Conservation (phyloP, 2,797 vertebrate species). For the Cyprinella venusta region DNA sequence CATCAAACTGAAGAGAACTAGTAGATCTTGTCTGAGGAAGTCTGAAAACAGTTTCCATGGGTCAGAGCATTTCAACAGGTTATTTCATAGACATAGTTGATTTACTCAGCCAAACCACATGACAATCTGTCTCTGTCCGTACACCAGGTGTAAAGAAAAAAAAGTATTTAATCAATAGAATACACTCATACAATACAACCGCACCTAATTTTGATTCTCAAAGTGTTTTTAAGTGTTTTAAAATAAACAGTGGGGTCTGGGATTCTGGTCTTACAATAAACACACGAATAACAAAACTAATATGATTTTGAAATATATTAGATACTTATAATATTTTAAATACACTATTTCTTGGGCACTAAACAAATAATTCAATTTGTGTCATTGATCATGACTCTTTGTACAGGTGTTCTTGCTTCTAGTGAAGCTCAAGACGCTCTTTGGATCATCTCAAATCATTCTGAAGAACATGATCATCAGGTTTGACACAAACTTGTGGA, state of each 20-base stretch:
- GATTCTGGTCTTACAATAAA: not conserved
- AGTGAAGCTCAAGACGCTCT: not conserved
- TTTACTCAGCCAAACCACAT: conserved; percentile 9
- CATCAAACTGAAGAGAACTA: conserved; percentile 1
- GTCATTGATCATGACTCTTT: not conserved
- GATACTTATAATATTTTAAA: no score
- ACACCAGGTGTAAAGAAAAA: conserved; percentile 18
- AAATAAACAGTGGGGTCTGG: not conserved
- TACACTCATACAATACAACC: not conserved
- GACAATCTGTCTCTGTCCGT: not conserved
- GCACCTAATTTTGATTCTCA: not conserved
- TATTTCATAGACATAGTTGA: conserved; percentile 1
- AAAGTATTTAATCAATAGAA: not conserved
- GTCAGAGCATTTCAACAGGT: conserved; percentile 8
- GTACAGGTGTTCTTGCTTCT: not conserved
- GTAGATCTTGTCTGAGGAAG: conserved; percentile 18
- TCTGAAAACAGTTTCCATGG: conserved; percentile 11
- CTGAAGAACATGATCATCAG: not conserved
- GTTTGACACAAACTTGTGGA: not conserved
- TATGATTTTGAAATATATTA: not conserved
- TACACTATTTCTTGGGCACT: not conserved
- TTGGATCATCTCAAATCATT: not conserved
- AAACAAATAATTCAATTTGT: not conserved
- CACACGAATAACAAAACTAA: not conserved
- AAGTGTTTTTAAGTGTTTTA: not conserved